Evolutionary conservation across 2,888 invertebrate genomes (phyloP).

Genomic region (Aromia moschata): DNA sequence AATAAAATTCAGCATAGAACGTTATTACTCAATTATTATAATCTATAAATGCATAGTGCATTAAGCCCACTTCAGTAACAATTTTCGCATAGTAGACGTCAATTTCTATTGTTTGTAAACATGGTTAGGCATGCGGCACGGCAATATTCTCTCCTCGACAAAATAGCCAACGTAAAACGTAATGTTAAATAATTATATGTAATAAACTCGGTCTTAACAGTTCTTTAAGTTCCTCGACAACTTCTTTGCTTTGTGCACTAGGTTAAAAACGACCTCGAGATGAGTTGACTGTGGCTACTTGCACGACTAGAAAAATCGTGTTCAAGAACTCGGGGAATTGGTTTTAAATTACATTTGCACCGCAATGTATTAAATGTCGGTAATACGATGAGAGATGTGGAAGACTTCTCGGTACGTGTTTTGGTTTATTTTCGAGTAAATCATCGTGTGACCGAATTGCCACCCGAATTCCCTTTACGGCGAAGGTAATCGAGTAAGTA

Average conservation of each 20-base stretch:
- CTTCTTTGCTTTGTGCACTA: constrained; percentile 30
- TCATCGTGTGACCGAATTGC: constrained; percentile 18
- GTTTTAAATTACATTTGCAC: constrained; percentile 43
- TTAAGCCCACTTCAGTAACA: constrained; percentile 13
- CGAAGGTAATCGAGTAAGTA: too few species aligned
- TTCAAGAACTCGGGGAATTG: constrained; percentile 39
- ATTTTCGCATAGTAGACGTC: constrained; percentile 10
- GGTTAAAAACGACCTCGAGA: constrained; percentile 46
- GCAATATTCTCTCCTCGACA: constrained; percentile 1
- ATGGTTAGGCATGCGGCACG: background rate
- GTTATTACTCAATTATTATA: constrained; percentile 18
- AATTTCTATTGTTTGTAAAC: constrained; percentile 7
- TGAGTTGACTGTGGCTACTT: constrained; percentile 44
- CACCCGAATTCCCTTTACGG: constrained; percentile 17
- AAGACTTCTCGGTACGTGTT: background rate
- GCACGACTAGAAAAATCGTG: constrained; percentile 44
- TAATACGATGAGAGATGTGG: constrained; percentile 19
- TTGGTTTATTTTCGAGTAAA: constrained; percentile 20
- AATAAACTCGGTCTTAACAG: constrained; percentile 34
- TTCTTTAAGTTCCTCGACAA: constrained; percentile 25
- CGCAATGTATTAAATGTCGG: constrained; percentile 31
- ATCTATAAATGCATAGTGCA: constrained; percentile 9
- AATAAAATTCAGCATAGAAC: background rate
- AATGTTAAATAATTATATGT: constrained; percentile 39
- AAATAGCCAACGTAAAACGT: constrained; percentile 25